These are phyloP conservation scores for Aeoliscus strigatus DNA, from an alignment of 2,797 vertebrate species.

Conservation along the genomic window DNA sequence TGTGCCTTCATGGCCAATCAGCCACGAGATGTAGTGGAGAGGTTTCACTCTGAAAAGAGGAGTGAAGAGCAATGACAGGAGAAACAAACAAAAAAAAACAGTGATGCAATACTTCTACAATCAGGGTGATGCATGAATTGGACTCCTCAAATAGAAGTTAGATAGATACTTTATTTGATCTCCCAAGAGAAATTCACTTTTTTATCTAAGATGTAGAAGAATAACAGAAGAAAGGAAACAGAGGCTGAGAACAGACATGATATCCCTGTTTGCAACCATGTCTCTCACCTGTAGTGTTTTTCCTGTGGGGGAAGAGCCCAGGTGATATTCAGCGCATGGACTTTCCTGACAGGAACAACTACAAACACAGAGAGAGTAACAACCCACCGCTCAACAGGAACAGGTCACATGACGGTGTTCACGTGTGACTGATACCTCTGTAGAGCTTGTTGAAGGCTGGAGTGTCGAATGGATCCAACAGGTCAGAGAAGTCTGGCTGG, in stretches of 20 bases:
- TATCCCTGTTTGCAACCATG: no score
- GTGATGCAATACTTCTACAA: slow-evolving; percentile 41
- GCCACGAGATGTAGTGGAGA: slow-evolving; percentile 95
- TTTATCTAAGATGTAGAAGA: no score
- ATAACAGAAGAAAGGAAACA: slow-evolving; percentile 14
- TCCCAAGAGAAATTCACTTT: no score
- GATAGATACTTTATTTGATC: no score
- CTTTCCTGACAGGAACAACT: slow-evolving; percentile 92
- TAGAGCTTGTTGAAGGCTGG: slow-evolving; percentile 91
- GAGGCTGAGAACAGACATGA: no score
- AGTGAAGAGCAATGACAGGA: slow-evolving; percentile 24
- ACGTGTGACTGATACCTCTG: slow-evolving; percentile 74
- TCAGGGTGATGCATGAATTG: slow-evolving; percentile 25
- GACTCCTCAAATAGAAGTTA: slow-evolving; percentile 30
- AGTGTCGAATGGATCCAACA: slow-evolving; percentile 89
- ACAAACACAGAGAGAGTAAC: slow-evolving; percentile 9
- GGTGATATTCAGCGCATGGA: slow-evolving; percentile 89
- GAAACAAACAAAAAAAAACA: slow-evolving; percentile 31
- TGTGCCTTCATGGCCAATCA: slow-evolving; percentile 95
- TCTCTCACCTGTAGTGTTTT: slow-evolving; percentile 84
- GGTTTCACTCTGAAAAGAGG: slow-evolving; percentile 85
- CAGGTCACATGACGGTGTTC: no score
- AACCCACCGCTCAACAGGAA: not conserved
- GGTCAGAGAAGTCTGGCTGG: slow-evolving; percentile 83
- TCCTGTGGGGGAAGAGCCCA: slow-evolving; percentile 94